Conservation (phyloP, 2,888 invertebrate species). For the Panopea generosa region DNA sequence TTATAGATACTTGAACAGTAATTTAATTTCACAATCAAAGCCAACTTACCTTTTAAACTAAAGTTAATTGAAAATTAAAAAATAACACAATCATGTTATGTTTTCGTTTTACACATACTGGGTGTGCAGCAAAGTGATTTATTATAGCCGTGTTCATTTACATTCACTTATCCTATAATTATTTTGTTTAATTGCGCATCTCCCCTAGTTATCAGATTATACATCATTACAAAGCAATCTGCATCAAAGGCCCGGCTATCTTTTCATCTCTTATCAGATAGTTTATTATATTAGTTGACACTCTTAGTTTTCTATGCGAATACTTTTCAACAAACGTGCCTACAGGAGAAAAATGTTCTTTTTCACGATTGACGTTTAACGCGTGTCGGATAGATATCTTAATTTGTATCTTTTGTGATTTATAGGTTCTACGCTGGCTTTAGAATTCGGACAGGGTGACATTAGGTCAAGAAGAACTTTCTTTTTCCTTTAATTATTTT, state of each 20-base stretch:
- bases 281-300: constrained; percentile 28
- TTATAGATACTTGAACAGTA: no score
- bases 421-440: not conserved
- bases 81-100: no score
- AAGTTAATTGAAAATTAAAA: no score
- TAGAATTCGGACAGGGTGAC: not conserved
- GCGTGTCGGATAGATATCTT: constrained; percentile 17
- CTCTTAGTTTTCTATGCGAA: constrained; percentile 36
- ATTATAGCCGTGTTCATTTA: not conserved
- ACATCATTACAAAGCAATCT: constrained; percentile 46
- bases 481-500: constrained; percentile 3
- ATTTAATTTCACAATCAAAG: no score
- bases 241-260: constrained; percentile 35
- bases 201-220: constrained; percentile 24
- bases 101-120: not conserved
- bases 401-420: no score
- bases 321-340: constrained; percentile 25
- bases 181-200: constrained; percentile 19
- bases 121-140: constrained; percentile 25
- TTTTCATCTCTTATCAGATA: constrained; percentile 14
- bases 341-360: not conserved
- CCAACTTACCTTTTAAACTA: no score
- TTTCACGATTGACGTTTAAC: constrained; percentile 3
- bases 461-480: constrained; percentile 4
- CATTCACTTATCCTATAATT: constrained; percentile 8